phyloP scores from a whole-genome alignment of 2,888 invertebrate species.

The Galeopsomyia nigrocyanea region DNA sequence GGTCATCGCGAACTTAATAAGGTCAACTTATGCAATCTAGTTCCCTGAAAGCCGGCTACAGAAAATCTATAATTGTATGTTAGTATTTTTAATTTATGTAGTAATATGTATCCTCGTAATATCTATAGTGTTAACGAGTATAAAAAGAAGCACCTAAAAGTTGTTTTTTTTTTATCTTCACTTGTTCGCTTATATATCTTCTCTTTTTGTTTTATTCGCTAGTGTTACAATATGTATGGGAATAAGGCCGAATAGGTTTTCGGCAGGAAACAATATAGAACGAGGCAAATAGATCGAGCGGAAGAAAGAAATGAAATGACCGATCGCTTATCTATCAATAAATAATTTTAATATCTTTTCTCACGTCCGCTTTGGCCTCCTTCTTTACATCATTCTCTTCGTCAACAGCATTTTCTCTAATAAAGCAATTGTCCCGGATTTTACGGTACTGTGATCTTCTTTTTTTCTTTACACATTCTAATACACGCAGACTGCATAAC shows the following conservation, averaged over 20 bases:
- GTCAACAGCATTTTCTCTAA: constrained; percentile 6
- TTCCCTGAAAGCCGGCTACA: constrained; percentile 35
- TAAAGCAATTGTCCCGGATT: constrained; percentile 2
- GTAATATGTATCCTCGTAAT: constrained; percentile 40
- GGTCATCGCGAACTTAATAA: constrained; percentile 3
- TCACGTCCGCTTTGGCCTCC: neutral
- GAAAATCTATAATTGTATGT: constrained; percentile 42
- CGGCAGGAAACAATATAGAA: constrained; percentile 49
- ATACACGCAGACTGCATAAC: no score
- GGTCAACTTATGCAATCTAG: constrained; percentile 24
- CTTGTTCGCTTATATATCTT: constrained; percentile 32
- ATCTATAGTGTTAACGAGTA: constrained; percentile 51
- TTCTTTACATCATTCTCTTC: constrained; percentile 10
- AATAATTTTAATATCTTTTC: constrained; percentile 1
- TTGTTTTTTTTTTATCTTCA: constrained; percentile 34
- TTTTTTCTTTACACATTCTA: neutral
- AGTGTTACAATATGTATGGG: constrained; percentile 38
- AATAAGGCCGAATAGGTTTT: constrained; percentile 53
- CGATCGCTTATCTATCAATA: constrained; percentile 12
- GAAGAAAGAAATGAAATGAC: constrained; percentile 48
- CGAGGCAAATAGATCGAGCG: constrained; percentile 50
- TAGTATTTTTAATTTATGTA: constrained; percentile 39
- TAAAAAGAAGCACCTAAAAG: constrained; percentile 52
- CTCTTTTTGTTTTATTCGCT: constrained; percentile 31
- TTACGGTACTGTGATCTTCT: neutral